Evolutionary conservation across 2,797 vertebrate genomes (phyloP).

Genomic region (Hemibagrus guttatus): DNA sequence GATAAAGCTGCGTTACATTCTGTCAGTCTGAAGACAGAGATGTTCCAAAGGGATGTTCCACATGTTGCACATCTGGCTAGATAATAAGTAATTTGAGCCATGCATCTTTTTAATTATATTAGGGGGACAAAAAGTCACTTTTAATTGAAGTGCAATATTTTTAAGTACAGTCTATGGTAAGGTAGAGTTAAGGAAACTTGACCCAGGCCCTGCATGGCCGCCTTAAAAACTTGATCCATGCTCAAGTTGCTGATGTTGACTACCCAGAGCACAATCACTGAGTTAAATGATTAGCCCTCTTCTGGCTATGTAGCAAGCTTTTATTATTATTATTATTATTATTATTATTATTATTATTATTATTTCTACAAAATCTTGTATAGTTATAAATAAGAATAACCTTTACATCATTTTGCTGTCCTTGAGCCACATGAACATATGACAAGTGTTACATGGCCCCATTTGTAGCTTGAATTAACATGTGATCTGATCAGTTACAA

Average conservation of each 20-base stretch:
- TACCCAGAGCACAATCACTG: conserved; percentile 44
- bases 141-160: conserved; percentile 47
- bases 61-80: conserved; percentile 15
- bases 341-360: not conserved
- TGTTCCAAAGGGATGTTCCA: not conserved
- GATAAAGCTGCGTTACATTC: not conserved
- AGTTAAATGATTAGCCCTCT: conserved; percentile 19
- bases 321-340: conserved; percentile 13
- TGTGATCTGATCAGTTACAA: conserved; percentile 4
- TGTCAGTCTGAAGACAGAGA: not conserved
- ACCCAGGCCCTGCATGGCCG: conserved; percentile 28
- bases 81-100: not conserved
- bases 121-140: conserved; percentile 31
- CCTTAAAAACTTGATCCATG: conserved; percentile 39
- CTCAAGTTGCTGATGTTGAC: conserved; percentile 24
- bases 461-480: conserved; percentile 23
- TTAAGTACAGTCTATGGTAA: not conserved
- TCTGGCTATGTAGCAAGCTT: conserved; percentile 31
- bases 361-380: conserved; percentile 18
- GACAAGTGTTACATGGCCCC: conserved; percentile 17
- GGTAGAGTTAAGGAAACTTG: conserved; percentile 31
- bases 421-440: conserved; percentile 48
- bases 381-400: conserved; percentile 33
- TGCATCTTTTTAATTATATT: not conserved
- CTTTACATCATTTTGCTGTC: conserved; percentile 50